These are phyloP conservation scores for Agonopterix subpropinquella DNA, from an alignment of 2,888 invertebrate species.

Conservation along the genomic window DNA sequence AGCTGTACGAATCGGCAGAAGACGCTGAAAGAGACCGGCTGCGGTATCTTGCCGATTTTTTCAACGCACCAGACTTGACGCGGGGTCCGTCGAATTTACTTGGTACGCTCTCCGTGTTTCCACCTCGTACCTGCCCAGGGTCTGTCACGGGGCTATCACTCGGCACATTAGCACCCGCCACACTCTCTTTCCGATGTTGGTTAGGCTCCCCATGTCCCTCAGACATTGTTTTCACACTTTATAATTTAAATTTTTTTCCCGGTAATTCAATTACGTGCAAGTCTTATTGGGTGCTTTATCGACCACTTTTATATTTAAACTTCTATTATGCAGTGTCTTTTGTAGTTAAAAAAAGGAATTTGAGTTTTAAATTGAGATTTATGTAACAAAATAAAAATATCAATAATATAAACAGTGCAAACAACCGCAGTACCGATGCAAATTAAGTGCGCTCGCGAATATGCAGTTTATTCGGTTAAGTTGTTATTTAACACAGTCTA, in stretches of 20 bases:
- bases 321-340: no score
- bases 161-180: constrained; percentile 68
- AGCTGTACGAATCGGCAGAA: constrained; percentile 96
- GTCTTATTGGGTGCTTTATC: neutral
- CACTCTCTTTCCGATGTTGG: constrained; percentile 54
- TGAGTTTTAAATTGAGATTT: constrained; percentile 6
- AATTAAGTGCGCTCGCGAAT: constrained; percentile 13
- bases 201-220: constrained; percentile 57
- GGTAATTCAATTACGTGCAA: constrained; percentile 7
- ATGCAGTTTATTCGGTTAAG: constrained; percentile 18
- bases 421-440: constrained; percentile 33
- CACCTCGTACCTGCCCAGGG: constrained; percentile 78
- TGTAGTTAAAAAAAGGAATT: neutral
- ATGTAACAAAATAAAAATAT: constrained; percentile 31
- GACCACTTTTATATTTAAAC: no score
- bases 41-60: constrained; percentile 91
- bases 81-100: constrained; percentile 63
- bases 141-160: constrained; percentile 86
- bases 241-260: constrained; percentile 5
- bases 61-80: constrained; percentile 83
- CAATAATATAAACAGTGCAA: constrained; percentile 44
- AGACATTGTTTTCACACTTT: constrained; percentile 41
- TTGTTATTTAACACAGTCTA: constrained; percentile 17
- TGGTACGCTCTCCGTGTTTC: constrained; percentile 53
- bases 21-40: constrained; percentile 95